Evolutionary conservation across 64 coral and sea anemone genomes (phyloP).

Genomic region (Actinia equina): DNA sequence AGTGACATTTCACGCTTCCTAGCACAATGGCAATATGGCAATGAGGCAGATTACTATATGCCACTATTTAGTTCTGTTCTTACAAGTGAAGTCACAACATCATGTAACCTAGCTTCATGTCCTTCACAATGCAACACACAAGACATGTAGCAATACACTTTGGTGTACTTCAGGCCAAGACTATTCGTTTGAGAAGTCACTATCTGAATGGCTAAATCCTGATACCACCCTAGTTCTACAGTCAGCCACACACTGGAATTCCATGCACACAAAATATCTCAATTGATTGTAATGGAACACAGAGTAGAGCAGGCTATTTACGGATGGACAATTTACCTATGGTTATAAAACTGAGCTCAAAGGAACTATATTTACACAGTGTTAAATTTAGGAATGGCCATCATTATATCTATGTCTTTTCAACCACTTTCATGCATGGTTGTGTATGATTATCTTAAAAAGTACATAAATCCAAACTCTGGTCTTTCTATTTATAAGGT

Average conservation of each 20-base stretch:
- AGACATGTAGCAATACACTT: conserved; percentile 20
- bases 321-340: not conserved
- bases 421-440: no score
- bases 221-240: conserved; percentile 32
- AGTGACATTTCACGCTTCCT: no score
- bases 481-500: no score
- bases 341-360: conserved; percentile 4
- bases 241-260: conserved; percentile 21
- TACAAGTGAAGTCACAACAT: no score
- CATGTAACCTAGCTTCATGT: conserved; percentile 12
- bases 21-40: not conserved
- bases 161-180: conserved; percentile 41
- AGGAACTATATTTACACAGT: conserved; percentile 9
- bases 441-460: no score
- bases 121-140: conserved; percentile 19
- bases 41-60: no score
- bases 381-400: conserved; percentile 37
- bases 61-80: no score
- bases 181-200: conserved; percentile 25
- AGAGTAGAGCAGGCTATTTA: conserved; percentile 2
- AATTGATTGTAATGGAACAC: no score
- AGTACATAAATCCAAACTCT: no score
- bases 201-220: conserved; percentile 57
- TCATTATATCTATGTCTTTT: conserved; percentile 58
- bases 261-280: not conserved